These are phyloP conservation scores for Sorex araneus DNA, from an alignment of 2,113 vertebrate genomes.

Conservation along the genomic window DNA sequence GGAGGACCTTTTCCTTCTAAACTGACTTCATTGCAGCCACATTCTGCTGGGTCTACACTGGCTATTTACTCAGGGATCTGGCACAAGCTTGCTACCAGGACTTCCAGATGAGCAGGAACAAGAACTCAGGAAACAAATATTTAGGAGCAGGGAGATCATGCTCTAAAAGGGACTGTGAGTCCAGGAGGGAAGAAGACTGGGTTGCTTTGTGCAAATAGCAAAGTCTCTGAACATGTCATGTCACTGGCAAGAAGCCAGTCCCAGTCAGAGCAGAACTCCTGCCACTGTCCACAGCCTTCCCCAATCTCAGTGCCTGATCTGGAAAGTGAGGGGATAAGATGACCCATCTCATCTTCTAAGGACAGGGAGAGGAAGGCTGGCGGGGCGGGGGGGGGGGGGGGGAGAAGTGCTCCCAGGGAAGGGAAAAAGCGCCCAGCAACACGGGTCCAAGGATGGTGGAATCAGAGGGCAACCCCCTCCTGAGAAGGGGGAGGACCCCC, in stretches of 20 bases:
- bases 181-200: background rate
- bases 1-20: background rate
- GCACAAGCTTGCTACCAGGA: too few species aligned
- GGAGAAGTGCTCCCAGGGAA: background rate
- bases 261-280: background rate
- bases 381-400: too few species aligned
- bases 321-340: fast-evolving
- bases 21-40: background rate
- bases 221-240: too few species aligned
- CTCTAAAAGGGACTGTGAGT: background rate
- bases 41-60: fast-evolving
- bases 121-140: background rate
- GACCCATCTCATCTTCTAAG: background rate
- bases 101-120: background rate
- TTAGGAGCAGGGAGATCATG: background rate
- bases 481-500: background rate
- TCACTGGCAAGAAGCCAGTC: background rate
- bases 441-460: background rate
- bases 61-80: background rate
- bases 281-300: background rate
- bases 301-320: background rate
- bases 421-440: background rate
- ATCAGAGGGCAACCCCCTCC: background rate
- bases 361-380: background rate
- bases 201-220: background rate